Conservation (phyloP, 2,888 invertebrate genomes). For the Aleiodes leptofemur region DNA sequence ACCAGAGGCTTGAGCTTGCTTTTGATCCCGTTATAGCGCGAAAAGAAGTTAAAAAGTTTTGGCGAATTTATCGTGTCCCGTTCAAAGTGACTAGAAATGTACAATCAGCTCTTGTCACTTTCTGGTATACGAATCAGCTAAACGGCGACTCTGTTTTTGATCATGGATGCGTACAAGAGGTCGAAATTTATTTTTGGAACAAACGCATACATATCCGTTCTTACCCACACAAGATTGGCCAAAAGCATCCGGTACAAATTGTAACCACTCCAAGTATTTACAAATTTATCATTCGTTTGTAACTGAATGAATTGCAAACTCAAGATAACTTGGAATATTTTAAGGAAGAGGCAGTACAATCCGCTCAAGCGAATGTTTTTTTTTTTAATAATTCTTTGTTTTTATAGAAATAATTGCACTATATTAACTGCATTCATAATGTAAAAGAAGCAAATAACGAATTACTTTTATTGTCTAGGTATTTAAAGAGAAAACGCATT, state of each 20-base stretch:
- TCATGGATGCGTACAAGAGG: conserved; percentile 42
- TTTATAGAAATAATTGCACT: too few relatives aligned
- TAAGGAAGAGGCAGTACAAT: background rate
- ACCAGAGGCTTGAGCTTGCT: conserved; percentile 39
- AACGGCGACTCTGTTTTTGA: conserved; percentile 53
- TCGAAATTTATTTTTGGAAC: conserved; percentile 50
- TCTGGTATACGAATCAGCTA: conserved; percentile 56
- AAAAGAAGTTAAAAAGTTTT: conserved; percentile 48
- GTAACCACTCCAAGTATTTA: background rate
- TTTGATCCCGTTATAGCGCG: conserved; percentile 55
- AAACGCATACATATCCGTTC: conserved; percentile 8
- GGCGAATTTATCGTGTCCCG: conserved; percentile 59
- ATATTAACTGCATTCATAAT: too few relatives aligned
- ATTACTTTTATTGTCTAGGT: too few relatives aligned
- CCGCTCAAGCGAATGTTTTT: too few relatives aligned
- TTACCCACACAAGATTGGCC: conserved; percentile 2
- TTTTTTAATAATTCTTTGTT: too few relatives aligned
- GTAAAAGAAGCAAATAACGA: too few relatives aligned
- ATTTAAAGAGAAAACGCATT: too few relatives aligned
- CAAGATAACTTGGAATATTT: conserved; percentile 22
- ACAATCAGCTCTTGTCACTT: conserved; percentile 61
- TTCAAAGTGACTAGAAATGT: conserved; percentile 56
- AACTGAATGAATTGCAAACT: conserved; percentile 29
- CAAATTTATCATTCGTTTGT: conserved; percentile 40
- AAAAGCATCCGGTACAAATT: conserved; percentile 34